Conservation (phyloP, 2,888 invertebrate genomes). For the Resseliella maxima region DNA sequence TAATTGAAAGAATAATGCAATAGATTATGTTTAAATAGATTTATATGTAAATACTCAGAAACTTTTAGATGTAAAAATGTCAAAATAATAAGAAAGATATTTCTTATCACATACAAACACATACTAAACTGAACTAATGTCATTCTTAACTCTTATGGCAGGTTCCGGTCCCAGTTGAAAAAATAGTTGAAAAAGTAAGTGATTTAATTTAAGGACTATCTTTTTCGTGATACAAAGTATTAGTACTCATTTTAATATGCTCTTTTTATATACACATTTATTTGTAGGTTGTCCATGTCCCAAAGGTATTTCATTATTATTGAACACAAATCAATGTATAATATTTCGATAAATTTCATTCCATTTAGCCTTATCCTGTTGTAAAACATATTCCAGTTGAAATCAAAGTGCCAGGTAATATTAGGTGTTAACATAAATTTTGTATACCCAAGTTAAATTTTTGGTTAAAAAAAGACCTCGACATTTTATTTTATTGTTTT, state of each 20-base stretch:
- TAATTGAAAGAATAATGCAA: neutral
- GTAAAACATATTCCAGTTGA: constrained; percentile 64
- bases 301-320: neutral
- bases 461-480: too few species aligned
- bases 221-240: neutral
- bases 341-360: neutral
- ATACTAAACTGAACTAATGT: neutral
- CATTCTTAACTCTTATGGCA: constrained; percentile 63
- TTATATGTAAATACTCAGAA: too few species aligned
- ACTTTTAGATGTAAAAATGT: too few species aligned
- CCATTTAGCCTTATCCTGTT: constrained; percentile 63
- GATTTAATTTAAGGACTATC: neutral
- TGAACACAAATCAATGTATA: neutral
- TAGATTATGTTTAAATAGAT: too few species aligned
- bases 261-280: neutral
- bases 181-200: constrained; percentile 64
- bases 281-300: constrained; percentile 29
- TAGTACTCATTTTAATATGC: neutral
- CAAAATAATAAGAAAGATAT: too few species aligned
- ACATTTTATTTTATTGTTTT: too few species aligned
- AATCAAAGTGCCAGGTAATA: constrained; percentile 67
- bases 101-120: too few species aligned
- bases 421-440: too few species aligned
- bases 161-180: constrained; percentile 69
- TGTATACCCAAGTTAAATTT: too few species aligned